These are phyloP conservation scores for Mythimna pallens DNA, from an alignment of 2,888 invertebrate species.

Conservation along the genomic window DNA sequence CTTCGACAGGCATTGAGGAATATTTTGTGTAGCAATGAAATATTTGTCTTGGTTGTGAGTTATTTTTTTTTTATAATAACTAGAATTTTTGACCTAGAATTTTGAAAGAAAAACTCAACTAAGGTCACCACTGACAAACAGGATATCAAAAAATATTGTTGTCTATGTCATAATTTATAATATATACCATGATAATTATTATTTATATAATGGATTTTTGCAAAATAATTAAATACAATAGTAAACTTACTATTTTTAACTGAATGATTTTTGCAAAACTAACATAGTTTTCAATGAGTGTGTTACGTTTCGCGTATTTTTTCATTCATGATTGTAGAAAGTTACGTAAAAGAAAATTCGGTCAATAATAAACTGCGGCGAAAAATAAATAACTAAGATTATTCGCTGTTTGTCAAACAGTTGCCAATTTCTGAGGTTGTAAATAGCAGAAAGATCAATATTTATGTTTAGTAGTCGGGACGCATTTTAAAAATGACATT, in stretches of 20 bases:
- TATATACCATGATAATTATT: too few relatives aligned
- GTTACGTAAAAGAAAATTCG: background rate
- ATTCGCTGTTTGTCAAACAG: constrained; percentile 7
- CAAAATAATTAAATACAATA: background rate
- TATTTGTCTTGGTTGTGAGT: background rate
- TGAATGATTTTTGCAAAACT: background rate
- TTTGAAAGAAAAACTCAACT: background rate
- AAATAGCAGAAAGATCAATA: constrained; percentile 8
- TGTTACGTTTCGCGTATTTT: background rate
- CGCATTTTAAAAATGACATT: background rate
- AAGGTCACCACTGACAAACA: background rate
- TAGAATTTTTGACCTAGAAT: background rate
- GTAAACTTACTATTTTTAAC: background rate
- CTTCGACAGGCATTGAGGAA: background rate
- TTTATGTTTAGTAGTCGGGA: background rate
- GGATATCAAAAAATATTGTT: background rate
- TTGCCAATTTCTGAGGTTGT: constrained; percentile 4
- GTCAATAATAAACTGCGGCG: background rate
- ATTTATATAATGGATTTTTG: background rate
- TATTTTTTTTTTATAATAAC: background rate
- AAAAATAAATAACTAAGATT: constrained; percentile 2
- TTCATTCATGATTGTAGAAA: constrained; percentile 8
- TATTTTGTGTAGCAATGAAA: background rate
- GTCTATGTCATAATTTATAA: background rate
- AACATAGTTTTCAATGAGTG: background rate